These are phyloP conservation scores for Eutrigla gurnardus DNA, from an alignment of 2,797 vertebrate genomes.

Conservation along the genomic window DNA sequence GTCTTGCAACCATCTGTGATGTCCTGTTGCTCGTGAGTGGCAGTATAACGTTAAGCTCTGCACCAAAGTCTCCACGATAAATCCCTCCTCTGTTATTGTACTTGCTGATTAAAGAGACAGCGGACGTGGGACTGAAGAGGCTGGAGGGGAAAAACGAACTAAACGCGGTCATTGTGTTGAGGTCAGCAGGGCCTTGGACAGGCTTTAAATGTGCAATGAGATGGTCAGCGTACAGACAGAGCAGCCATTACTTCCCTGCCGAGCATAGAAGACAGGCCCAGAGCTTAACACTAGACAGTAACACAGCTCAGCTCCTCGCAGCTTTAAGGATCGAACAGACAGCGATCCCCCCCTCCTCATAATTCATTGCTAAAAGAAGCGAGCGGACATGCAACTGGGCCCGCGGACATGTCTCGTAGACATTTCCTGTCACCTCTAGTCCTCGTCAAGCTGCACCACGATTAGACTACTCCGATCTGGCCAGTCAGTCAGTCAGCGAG, in stretches of 20 bases:
- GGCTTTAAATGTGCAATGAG: conserved; percentile 74
- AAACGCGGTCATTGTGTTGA: conserved; percentile 67
- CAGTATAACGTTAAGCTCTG: conserved; percentile 58
- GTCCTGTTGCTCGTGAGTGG: conserved; percentile 51
- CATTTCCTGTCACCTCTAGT: conserved; percentile 49
- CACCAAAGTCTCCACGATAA: conserved; percentile 54
- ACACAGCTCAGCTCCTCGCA: conserved; percentile 49
- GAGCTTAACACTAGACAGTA: conserved; percentile 65
- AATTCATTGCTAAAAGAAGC: conserved; percentile 46
- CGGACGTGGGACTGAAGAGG: conserved; percentile 23
- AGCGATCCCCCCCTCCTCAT: conserved; percentile 1
- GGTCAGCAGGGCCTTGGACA: conserved; percentile 69
- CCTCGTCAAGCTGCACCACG: conserved; percentile 40
- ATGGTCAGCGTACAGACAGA: conserved; percentile 67
- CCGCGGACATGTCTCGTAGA: background rate
- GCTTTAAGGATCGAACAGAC: conserved; percentile 50
- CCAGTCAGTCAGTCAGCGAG: conserved; percentile 43
- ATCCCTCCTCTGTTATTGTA: conserved; percentile 52
- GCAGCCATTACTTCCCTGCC: conserved; percentile 70
- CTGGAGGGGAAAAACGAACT: conserved; percentile 23
- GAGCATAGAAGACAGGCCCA: conserved; percentile 65
- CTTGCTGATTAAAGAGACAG: conserved; percentile 60
- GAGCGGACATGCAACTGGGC: conserved; percentile 30
- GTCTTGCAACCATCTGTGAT: conserved; percentile 55
- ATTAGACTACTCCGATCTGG: conserved; percentile 40